Percentiles rank a stretch among this genome's conserved stretches.
phyloP scores from a whole-genome alignment of 2,888 invertebrate species.

The Amphipoea lucens region DNA sequence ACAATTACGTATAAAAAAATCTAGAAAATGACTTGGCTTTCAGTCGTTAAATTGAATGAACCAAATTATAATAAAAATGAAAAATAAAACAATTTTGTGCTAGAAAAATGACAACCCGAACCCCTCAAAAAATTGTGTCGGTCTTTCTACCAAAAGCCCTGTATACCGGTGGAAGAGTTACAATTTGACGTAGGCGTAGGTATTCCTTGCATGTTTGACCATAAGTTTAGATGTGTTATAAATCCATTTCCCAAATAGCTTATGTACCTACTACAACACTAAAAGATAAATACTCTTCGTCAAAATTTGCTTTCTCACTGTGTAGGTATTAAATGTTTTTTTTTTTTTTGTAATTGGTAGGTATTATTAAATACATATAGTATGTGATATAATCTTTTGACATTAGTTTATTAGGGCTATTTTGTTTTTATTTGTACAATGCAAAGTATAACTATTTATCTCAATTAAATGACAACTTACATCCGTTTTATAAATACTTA shows the following conservation, averaged over 20 bases:
- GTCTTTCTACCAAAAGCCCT: not conserved
- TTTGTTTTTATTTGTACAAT: not conserved
- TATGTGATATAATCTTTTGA: conserved; percentile 27
- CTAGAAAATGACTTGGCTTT: not conserved
- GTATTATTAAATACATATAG: conserved; percentile 20
- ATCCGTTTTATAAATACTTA: conserved; percentile 12
- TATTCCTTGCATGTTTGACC: not conserved
- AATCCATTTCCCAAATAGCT: not conserved
- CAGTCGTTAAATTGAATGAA: not conserved
- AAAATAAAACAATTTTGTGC: not conserved
- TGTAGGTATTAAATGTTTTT: not conserved
- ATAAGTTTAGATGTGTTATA: not conserved
- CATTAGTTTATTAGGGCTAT: conserved; percentile 5
- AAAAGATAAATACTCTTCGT: not conserved
- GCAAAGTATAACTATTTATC: not conserved
- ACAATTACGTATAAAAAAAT: not conserved
- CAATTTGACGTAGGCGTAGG: not conserved
- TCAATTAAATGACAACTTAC: conserved; percentile 10
- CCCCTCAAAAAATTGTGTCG: not conserved
- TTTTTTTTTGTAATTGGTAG: not conserved
- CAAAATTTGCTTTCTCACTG: not conserved
- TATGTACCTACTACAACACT: not conserved
- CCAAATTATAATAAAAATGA: too few relatives aligned
- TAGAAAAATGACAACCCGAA: not conserved
- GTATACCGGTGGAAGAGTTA: not conserved